Conservation (phyloP, 2,797 vertebrate species). For the Aulostomus chinensis region DNA sequence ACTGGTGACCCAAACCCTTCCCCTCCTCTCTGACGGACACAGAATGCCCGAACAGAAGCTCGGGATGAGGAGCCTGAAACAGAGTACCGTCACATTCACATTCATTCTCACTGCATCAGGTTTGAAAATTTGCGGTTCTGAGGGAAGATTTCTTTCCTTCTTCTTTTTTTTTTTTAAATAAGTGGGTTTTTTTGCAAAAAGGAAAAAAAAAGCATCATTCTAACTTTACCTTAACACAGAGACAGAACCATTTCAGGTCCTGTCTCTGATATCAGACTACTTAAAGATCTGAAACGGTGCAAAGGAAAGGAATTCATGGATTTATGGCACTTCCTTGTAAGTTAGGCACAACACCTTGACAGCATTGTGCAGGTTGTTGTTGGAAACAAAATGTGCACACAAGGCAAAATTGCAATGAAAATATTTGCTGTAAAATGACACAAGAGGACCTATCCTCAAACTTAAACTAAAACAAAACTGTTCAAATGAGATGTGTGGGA, state of each 20-base stretch:
- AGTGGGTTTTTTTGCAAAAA: no score
- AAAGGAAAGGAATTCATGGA: background rate
- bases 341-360: conserved; percentile 10
- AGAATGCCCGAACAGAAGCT: conserved; percentile 7
- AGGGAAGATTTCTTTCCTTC: no score
- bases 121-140: conserved; percentile 1
- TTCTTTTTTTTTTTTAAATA: no score
- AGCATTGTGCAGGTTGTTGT: conserved; percentile 3
- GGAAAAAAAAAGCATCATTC: background rate
- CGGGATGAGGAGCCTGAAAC: background rate
- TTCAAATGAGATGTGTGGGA: background rate
- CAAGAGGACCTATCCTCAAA: conserved; percentile 13
- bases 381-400: conserved; percentile 2
- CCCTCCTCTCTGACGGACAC: conserved; percentile 13
- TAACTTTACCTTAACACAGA: background rate
- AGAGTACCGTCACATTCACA: conserved; percentile 25
- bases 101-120: conserved; percentile 13
- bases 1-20: conserved; percentile 21
- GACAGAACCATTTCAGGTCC: background rate
- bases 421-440: conserved; percentile 1
- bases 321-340: conserved; percentile 44
- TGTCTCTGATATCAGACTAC: conserved; percentile 1
- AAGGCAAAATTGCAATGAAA: conserved; percentile 10
- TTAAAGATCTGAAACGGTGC: conserved; percentile 3
- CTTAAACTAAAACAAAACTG: conserved; percentile 2